Conservation (phyloP, 2,888 invertebrate genomes). For the Hirtodrosophila alboralis region DNA sequence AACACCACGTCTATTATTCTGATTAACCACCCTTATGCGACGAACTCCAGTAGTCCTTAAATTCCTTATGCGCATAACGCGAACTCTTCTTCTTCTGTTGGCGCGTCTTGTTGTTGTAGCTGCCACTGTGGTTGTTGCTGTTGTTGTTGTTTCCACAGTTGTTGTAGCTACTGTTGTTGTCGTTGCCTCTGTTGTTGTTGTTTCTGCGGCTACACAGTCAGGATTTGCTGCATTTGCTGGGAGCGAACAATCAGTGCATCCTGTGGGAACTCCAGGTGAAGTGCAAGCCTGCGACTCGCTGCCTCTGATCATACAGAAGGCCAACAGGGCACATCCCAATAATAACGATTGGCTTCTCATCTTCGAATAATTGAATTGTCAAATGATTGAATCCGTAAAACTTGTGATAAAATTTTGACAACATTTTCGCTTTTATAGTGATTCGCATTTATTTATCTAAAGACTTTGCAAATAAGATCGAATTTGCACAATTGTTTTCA, state of each 20-base stretch:
- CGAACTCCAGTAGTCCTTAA: no score
- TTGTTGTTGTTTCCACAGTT: slow-evolving; percentile 7
- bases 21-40: no score
- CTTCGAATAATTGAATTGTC: not conserved
- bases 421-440: slow-evolving; percentile 19
- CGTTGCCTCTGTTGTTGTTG: not conserved
- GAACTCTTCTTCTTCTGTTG: not conserved
- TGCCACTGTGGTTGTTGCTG: slow-evolving; percentile 9
- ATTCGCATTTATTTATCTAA: not conserved
- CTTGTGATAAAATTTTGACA: not conserved
- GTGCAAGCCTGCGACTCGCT: slow-evolving; percentile 15
- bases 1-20: no score
- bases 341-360: slow-evolving; percentile 12
- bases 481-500: slow-evolving; percentile 27
- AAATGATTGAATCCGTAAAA: not conserved
- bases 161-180: slow-evolving; percentile 14
- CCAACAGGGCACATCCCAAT: slow-evolving; percentile 11
- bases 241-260: slow-evolving; percentile 16
- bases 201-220: slow-evolving; percentile 2
- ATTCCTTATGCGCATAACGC: no score
- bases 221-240: not conserved
- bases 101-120: not conserved
- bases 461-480: not conserved
- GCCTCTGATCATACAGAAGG: not conserved
- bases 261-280: not conserved